Conservation (phyloP, 2,888 invertebrate species). For the Orthosia gothica region DNA sequence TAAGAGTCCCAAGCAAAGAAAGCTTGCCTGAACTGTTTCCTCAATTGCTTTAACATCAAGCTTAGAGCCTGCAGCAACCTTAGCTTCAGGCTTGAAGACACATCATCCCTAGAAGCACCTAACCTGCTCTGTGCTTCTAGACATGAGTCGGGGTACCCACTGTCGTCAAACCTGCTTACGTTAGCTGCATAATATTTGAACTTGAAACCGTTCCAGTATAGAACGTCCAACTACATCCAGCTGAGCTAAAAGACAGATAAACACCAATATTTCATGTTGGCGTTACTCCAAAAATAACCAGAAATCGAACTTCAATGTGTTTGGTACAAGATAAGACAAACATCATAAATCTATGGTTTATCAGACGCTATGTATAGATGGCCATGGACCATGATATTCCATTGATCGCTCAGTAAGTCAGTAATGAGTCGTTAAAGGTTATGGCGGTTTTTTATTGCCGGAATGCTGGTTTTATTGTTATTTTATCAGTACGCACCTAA, state of each 20-base stretch:
- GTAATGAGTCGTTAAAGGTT: slow-evolving; percentile 18
- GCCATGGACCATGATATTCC: slow-evolving; percentile 43
- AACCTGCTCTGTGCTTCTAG: too few relatives aligned
- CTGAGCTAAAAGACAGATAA: slow-evolving; percentile 15
- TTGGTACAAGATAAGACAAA: slow-evolving; percentile 29
- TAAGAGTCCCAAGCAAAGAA: too few relatives aligned
- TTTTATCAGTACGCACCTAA: slow-evolving; percentile 19
- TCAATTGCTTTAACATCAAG: too few relatives aligned
- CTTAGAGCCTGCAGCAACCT: too few relatives aligned
- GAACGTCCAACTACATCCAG: not conserved
- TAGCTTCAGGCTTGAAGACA: too few relatives aligned
- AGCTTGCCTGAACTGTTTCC: too few relatives aligned
- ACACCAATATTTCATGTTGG: slow-evolving; percentile 35
- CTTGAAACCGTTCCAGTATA: slow-evolving; percentile 2
- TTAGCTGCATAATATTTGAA: not conserved
- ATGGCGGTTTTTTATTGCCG: slow-evolving; percentile 38
- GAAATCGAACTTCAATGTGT: slow-evolving; percentile 35
- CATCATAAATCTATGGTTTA: slow-evolving; percentile 28
- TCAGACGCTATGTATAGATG: slow-evolving; percentile 37
- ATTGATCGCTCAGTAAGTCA: slow-evolving; percentile 37
- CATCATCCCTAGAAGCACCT: too few relatives aligned
- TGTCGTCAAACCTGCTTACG: not conserved
- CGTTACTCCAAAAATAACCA: slow-evolving; percentile 44
- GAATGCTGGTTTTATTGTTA: slow-evolving; percentile 16
- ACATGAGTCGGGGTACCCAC: not conserved